Base-by-base conservation (phyloP, 2,113 vertebrate species). In the Columbina picui region DNA sequence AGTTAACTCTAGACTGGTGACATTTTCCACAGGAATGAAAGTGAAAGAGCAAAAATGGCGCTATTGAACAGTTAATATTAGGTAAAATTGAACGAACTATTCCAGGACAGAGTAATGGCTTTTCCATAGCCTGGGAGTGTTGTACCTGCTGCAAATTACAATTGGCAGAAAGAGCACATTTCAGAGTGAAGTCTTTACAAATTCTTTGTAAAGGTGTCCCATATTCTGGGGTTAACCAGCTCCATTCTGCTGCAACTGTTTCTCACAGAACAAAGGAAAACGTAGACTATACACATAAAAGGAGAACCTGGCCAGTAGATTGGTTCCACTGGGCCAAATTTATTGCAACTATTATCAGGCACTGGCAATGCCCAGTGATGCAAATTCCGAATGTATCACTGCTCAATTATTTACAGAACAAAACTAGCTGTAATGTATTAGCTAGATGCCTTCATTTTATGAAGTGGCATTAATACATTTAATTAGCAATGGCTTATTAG, bases 401-500 rank as follows among this genome's bases (percentile, higher is more conserved):
- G 71, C 78, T 87, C 59, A 19, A 7, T 92, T 74, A 86, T 87
- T 94, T 92, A 45, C 89, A 87, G 78, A 70, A 53, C 38, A 74
- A 30, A 90, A 30, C 69, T 7, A 26, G 79, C 73, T 77, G 21
- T 8, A 70, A 52, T 4, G 0, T 23, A 41, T 50, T 63, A 87
- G 57, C 43, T 43, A 57, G 67, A 82, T 36, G 50, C 78, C 41
- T 67, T 82, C 25, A 12, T 69, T 78, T 68, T 47, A 56, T 36
- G 70, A 63, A 65, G 43, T 38, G 29, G 18, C 80, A 94, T 92
- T 91, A 87, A 92, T 78, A 64, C 34, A 56, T 77, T 88, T 77
- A 90, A 96, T 90, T 91, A 91, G 85, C 76, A 95, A 89, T 67
- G 90, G 61, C 61, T 89, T 97, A 75, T 95, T 93, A 92, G 82